Evolutionary conservation across 2,888 invertebrate species (phyloP).

Genomic region (Antheraea assamensis): DNA sequence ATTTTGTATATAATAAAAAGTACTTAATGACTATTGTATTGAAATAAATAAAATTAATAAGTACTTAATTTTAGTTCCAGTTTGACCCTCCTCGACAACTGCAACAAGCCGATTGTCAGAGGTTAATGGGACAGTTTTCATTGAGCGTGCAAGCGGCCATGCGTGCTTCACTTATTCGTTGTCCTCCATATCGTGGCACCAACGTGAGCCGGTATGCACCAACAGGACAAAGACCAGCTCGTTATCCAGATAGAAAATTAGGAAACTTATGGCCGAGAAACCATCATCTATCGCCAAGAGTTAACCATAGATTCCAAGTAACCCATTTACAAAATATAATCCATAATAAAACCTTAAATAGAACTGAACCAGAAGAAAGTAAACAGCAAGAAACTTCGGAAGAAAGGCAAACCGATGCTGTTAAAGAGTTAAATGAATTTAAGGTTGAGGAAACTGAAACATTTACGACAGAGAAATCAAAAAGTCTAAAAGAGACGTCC

Average conservation of each 20-base stretch:
- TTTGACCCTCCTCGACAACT: conserved; percentile 68
- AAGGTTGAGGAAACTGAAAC: conserved; percentile 26
- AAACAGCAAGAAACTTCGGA: conserved; percentile 36
- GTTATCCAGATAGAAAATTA: conserved; percentile 61
- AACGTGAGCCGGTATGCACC: conserved; percentile 72
- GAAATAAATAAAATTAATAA: no score
- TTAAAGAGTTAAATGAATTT: conserved; percentile 36
- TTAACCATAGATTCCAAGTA: conserved; percentile 55
- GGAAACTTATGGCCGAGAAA: conserved; percentile 70
- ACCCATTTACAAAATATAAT: conserved; percentile 40
- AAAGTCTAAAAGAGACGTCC: conserved; percentile 46
- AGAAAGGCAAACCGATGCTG: conserved; percentile 24
- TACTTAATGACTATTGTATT: no score
- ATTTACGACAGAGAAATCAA: conserved; percentile 34
- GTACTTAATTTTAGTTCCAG: conserved; percentile 55
- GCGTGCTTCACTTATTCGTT: conserved; percentile 62
- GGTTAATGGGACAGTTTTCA: conserved; percentile 64
- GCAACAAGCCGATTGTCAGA: conserved; percentile 62
- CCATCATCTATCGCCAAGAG: conserved; percentile 56
- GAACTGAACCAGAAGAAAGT: conserved; percentile 39
- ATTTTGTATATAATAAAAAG: no score
- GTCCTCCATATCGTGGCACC: conserved; percentile 69
- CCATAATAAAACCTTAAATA: conserved; percentile 32
- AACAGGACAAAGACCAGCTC: conserved; percentile 62
- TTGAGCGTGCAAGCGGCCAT: conserved; percentile 69